Evolutionary conservation across 2,113 vertebrate genomes (phyloP).

Genomic region (Vireo altiloquus): DNA sequence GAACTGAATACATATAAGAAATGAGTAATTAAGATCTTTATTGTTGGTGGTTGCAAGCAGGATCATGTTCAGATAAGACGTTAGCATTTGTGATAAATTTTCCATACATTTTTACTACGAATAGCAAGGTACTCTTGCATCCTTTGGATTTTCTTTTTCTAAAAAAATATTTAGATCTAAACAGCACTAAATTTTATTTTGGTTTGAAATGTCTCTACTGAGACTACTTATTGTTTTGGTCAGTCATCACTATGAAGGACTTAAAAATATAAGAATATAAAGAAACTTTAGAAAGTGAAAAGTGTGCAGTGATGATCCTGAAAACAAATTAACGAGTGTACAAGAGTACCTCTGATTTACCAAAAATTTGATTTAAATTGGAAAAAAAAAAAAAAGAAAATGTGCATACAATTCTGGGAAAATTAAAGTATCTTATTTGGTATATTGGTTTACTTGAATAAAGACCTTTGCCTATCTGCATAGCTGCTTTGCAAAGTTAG

Average conservation of each 20-base stretch:
- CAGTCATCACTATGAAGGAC: not conserved
- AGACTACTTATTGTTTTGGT: not conserved
- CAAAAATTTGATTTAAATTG: not conserved
- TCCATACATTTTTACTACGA: not conserved
- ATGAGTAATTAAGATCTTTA: not conserved
- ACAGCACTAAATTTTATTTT: not conserved
- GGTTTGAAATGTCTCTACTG: not conserved
- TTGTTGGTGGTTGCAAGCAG: not conserved
- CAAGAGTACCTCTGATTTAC: not conserved
- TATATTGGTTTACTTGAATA: not conserved
- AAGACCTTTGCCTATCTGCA: not conserved
- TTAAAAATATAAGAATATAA: not conserved
- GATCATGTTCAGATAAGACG: not conserved
- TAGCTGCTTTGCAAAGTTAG: not conserved
- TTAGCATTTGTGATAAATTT: not conserved
- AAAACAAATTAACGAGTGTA: not conserved
- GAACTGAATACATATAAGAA: not conserved
- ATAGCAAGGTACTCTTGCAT: not conserved
- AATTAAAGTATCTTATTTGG: not conserved
- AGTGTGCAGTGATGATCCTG: not conserved
- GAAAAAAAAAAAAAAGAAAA: not conserved
- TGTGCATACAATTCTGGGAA: not conserved
- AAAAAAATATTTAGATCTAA: not conserved
- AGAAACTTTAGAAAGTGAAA: not conserved
- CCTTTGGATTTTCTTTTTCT: not conserved